These are phyloP conservation scores for Acanthacorydalis orientalis DNA, from an alignment of 2,888 invertebrate species.

Conservation along the genomic window DNA sequence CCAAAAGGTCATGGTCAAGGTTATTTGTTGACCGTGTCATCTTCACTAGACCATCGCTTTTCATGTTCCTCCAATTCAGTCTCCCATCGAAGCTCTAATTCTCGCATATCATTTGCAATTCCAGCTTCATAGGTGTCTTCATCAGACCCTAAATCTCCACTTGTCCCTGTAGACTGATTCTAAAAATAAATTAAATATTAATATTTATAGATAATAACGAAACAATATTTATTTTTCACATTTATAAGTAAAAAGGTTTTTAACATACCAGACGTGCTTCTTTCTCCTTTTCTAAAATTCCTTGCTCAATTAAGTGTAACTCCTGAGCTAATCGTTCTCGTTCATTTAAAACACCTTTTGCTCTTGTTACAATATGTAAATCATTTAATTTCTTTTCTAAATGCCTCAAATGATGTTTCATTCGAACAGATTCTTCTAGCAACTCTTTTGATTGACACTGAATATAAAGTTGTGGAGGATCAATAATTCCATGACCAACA, in stretches of 20 bases:
- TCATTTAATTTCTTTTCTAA: constrained; percentile 44
- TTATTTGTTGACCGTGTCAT: constrained; percentile 21
- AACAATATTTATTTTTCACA: neutral
- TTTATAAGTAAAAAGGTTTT: neutral
- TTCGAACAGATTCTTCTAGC: constrained; percentile 38
- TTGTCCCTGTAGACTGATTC: constrained; percentile 6
- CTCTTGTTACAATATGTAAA: constrained; percentile 37
- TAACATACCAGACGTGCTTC: constrained; percentile 30
- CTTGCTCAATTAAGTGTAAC: constrained; percentile 40
- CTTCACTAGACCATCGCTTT: constrained; percentile 42
- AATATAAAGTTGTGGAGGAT: constrained; percentile 13
- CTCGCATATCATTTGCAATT: constrained; percentile 49
- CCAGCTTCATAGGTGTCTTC: constrained; percentile 44
- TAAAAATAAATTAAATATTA: neutral
- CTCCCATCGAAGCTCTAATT: constrained; percentile 44
- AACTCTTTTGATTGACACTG: constrained; percentile 27
- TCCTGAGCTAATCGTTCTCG: constrained; percentile 40
- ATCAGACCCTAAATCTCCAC: constrained; percentile 18
- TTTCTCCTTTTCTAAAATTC: constrained; percentile 39
- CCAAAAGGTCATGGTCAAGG: neutral
- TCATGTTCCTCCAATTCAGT: constrained; percentile 48
- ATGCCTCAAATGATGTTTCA: constrained; percentile 38
- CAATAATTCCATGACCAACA: constrained; percentile 21
- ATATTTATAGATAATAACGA: too few species aligned
- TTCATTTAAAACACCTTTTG: constrained; percentile 30